Conservation (phyloP, 2,797 vertebrate species). For the Lycodopsis pacificus region DNA sequence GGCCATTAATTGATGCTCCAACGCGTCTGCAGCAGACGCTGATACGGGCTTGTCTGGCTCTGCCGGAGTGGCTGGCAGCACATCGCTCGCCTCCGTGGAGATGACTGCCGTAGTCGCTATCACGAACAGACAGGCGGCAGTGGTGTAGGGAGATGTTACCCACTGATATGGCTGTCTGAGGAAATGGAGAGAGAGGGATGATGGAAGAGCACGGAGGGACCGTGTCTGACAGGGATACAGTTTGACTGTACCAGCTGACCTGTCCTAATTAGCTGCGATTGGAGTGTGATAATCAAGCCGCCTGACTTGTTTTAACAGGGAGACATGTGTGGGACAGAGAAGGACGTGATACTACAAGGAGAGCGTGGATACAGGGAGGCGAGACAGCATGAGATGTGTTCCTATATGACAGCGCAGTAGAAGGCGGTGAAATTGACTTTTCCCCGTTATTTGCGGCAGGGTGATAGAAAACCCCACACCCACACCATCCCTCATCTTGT, state of each 20-base stretch:
- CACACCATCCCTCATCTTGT: constrained; percentile 48
- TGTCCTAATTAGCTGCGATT: constrained; percentile 79
- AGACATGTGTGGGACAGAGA: constrained; percentile 48
- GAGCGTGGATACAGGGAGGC: constrained; percentile 42
- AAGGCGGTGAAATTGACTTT: constrained; percentile 60
- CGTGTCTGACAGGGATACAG: constrained; percentile 56
- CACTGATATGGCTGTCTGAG: constrained; percentile 70
- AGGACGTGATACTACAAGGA: constrained; percentile 60
- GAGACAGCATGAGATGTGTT: constrained; percentile 48
- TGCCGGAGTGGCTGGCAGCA: constrained; percentile 68
- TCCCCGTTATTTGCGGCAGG: constrained; percentile 57
- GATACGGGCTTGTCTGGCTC: constrained; percentile 74
- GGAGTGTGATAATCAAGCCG: constrained; percentile 80
- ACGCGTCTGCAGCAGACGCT: constrained; percentile 69
- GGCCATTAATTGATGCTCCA: constrained; percentile 79
- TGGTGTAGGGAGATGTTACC: constrained; percentile 75
- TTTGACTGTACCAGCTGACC: constrained; percentile 82
- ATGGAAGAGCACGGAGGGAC: constrained; percentile 61
- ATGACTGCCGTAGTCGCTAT: constrained; percentile 66
- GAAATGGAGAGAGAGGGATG: constrained; percentile 61
- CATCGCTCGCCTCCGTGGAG: constrained; percentile 64
- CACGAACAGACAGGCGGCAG: constrained; percentile 69
- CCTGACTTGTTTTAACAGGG: constrained; percentile 72
- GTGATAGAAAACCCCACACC: constrained; percentile 61
- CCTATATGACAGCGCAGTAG: constrained; percentile 41